Evolutionary conservation across 2,888 invertebrate species (phyloP).

Genomic region (Mesorhabditis sp.): DNA sequence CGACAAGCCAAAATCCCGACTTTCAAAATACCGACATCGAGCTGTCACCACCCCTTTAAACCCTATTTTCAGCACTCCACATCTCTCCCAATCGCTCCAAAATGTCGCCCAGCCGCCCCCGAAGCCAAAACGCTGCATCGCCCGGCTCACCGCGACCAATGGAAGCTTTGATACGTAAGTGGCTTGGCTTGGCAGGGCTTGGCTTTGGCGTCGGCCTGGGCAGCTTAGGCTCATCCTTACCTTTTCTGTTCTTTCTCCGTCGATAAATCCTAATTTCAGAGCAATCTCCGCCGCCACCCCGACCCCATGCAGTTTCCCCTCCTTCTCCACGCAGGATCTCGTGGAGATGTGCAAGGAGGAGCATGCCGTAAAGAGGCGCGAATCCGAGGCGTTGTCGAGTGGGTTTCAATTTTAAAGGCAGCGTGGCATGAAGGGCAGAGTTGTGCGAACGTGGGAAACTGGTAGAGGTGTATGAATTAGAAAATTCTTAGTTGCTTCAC

Average conservation of each 20-base stretch:
- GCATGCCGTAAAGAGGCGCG: not conserved
- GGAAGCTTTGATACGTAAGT: not conserved
- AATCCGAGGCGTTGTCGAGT: not conserved
- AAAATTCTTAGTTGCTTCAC: too few relatives aligned
- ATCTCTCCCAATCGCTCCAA: constrained; percentile 24
- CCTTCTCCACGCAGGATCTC: constrained; percentile 1
- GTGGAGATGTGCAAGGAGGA: not conserved
- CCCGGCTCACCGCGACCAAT: constrained; percentile 15
- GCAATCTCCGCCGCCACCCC: constrained; percentile 1
- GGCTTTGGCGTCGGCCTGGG: too few relatives aligned
- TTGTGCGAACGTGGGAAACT: too few relatives aligned
- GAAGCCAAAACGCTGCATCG: constrained; percentile 33
- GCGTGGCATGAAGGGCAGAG: too few relatives aligned
- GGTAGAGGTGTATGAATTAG: too few relatives aligned
- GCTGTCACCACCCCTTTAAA: too few relatives aligned
- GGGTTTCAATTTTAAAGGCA: too few relatives aligned
- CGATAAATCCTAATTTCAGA: not conserved
- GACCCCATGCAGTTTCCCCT: not conserved
- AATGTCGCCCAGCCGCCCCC: constrained; percentile 25
- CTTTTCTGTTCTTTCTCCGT: too few relatives aligned
- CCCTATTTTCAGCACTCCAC: constrained; percentile 17
- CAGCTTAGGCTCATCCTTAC: too few relatives aligned
- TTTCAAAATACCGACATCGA: too few relatives aligned
- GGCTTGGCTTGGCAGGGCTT: too few relatives aligned
- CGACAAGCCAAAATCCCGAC: too few relatives aligned